These are phyloP conservation scores for Thinocorus orbignyianus DNA, from an alignment of 2,113 vertebrate species.

Conservation along the genomic window DNA sequence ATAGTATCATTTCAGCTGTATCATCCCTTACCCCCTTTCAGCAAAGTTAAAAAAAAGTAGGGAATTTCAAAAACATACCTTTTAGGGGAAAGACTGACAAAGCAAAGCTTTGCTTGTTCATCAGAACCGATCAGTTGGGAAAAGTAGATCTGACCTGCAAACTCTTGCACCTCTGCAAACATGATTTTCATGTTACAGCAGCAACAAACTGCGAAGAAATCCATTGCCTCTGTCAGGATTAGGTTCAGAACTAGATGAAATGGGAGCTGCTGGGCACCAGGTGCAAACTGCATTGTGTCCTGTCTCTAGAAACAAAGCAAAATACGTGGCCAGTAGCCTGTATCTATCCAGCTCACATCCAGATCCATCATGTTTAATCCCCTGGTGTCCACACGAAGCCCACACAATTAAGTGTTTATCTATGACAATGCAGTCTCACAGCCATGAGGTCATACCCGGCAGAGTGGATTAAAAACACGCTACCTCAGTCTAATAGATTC, in stretches of 20 bases:
- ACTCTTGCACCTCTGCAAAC: neutral
- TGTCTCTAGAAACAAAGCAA: neutral
- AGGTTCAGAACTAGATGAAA: neutral
- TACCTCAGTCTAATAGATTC: neutral
- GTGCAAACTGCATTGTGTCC: neutral
- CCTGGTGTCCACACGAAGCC: neutral
- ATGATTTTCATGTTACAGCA: neutral
- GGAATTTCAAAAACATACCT: neutral
- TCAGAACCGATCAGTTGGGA: neutral
- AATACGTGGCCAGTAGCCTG: neutral
- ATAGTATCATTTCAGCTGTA: conserved; percentile 34
- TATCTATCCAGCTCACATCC: neutral
- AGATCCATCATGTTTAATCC: neutral
- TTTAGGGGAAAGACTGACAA: neutral
- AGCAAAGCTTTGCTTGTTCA: neutral
- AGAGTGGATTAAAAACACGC: neutral
- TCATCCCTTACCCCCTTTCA: neutral
- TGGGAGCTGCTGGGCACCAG: neutral
- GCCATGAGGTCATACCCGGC: neutral
- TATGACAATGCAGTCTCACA: neutral
- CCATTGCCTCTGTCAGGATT: neutral
- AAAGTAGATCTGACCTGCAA: neutral
- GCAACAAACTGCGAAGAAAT: neutral
- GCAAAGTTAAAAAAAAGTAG: neutral
- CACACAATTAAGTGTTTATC: neutral